These are phyloP conservation scores for Danio tinwini DNA, from an alignment of 2,797 vertebrate genomes.

Conservation along the genomic window DNA sequence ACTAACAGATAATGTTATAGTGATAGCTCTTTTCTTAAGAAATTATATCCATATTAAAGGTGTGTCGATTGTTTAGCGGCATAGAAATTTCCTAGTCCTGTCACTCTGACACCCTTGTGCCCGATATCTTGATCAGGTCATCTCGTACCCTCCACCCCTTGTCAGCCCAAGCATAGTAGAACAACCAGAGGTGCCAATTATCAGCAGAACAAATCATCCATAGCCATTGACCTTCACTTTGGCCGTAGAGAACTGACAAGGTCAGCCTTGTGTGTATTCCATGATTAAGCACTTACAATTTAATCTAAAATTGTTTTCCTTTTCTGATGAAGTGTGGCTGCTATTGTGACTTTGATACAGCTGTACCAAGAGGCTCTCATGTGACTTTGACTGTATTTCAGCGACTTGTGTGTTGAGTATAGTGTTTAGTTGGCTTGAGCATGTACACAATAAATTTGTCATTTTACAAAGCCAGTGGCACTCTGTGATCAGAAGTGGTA, in stretches of 20 bases:
- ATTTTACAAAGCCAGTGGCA: conserved; percentile 9
- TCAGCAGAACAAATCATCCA: conserved; percentile 39
- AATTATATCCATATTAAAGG: conserved; percentile 6
- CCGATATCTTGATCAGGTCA: conserved; percentile 57
- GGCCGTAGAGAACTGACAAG: conserved; percentile 52
- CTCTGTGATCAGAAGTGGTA: conserved; percentile 26
- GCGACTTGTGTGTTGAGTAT: neutral
- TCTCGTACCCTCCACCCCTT: conserved; percentile 41
- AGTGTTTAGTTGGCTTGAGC: neutral
- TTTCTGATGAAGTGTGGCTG: conserved; percentile 16
- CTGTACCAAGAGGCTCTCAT: neutral
- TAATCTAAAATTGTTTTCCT: conserved; percentile 27
- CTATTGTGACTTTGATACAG: neutral
- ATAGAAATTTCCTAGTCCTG: conserved; percentile 11
- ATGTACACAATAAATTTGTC: conserved; percentile 13
- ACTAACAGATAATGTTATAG: neutral
- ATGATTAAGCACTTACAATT: conserved; percentile 26
- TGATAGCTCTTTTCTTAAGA: too few relatives aligned
- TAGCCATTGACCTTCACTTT: conserved; percentile 52
- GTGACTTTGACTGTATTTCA: neutral
- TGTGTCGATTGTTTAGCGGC: neutral
- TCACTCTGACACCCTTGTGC: conserved; percentile 17
- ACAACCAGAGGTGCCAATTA: conserved; percentile 59
- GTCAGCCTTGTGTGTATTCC: conserved; percentile 35
- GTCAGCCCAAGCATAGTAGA: conserved; percentile 45